A percentile compares a stretch with the other conserved stretches of the same genome.
Evolutionary conservation across 2,797 vertebrate species (phyloP).

Genomic region (Xerus rutilus): DNA sequence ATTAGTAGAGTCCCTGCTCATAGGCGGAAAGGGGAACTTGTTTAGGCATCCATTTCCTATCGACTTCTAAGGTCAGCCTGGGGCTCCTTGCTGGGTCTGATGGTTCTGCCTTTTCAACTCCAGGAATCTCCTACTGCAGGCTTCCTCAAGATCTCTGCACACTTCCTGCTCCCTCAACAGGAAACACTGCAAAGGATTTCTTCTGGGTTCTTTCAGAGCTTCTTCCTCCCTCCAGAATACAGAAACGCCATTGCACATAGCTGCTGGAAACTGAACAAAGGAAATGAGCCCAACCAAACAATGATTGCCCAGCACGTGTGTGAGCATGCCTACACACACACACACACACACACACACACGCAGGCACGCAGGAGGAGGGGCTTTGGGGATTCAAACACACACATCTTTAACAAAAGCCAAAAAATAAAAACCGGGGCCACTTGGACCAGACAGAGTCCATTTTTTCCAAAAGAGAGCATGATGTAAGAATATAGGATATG

Average conservation of each 20-base stretch:
- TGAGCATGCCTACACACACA: no score
- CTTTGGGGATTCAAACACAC: not conserved
- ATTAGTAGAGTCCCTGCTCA: not conserved
- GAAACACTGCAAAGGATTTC: not conserved
- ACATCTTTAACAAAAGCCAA: not conserved
- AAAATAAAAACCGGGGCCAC: not conserved
- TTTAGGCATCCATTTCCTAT: not conserved
- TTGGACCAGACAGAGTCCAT: not conserved
- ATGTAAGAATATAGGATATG: not conserved
- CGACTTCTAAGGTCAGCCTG: not conserved
- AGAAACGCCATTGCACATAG: not conserved
- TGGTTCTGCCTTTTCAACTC: not conserved
- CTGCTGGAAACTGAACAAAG: not conserved
- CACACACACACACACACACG: not conserved
- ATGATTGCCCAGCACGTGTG: accelerated
- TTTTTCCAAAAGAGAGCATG: not conserved
- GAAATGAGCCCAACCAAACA: not conserved
- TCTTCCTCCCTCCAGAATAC: not conserved
- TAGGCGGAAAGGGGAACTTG: not conserved
- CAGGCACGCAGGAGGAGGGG: not conserved
- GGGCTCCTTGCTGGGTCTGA: not conserved
- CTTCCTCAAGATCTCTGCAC: slow-evolving; percentile 44
- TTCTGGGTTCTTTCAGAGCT: not conserved
- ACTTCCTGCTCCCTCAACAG: slow-evolving; percentile 63
- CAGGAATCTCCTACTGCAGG: not conserved